Base-by-base conservation (phyloP, 1,140 invertebrate species). In the Adoxophyes honmai region DNA sequence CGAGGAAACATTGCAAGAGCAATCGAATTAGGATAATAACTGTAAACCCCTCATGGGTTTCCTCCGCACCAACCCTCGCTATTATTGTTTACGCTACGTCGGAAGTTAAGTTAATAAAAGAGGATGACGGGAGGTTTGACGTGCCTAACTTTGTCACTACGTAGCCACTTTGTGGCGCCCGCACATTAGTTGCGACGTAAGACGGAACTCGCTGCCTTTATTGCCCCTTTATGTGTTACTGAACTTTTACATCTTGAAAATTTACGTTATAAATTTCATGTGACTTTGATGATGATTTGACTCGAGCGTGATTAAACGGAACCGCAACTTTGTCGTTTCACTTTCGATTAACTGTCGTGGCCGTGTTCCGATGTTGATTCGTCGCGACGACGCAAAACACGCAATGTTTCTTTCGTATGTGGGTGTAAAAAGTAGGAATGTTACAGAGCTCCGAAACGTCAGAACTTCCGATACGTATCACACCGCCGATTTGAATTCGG, bases 11-110 rank as follows among this genome's bases (percentile, higher is more conserved):
- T 48, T 28, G 15, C 16, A 48, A 48, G 42, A 28, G 42, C 16
- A 48, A 48, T 48, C 21, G 42, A 48, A 48, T 48, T 48, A 48
- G 21, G 42, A 48, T 48, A 48, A 48, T 48, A 48, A 48, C 42
- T 48, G 10, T 0, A 13, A 48, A 48, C 21, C 42, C 42, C 15
- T 18, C 42, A 33, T 33, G 42, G 16, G 42, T 33, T 48, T 48
- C 21, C 42, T 4, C 42, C 5, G 42, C 42, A 33, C 21, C 42
- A 11, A 48, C 42, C 42, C 18, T 2, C 21, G 21, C 42, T 28
- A 48, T 48, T 48, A 48, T 48, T 48, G 42, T 48, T 48, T 48
- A 48, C 42, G 42, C 21, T 28, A 28, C 42, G 42, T 21, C 42
- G 42, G 42, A 14, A 48, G 42, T 48, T 48, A 28, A 48, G 42